These are phyloP conservation scores for Eptatretus atami DNA, from an alignment of 2,797 vertebrate species.

Conservation along the genomic window DNA sequence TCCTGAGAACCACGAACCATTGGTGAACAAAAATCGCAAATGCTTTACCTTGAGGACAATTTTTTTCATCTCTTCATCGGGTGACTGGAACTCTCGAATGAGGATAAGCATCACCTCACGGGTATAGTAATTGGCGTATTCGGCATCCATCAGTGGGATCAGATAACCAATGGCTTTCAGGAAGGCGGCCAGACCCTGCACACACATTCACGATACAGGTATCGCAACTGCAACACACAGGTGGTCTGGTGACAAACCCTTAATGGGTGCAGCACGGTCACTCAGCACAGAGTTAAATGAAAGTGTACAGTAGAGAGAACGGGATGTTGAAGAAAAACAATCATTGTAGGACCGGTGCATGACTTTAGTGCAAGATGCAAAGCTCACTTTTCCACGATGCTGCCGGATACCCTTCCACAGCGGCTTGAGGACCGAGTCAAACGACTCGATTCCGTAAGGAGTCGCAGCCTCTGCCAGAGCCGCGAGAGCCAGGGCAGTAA, in stretches of 20 bases:
- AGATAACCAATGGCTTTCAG: constrained; percentile 93
- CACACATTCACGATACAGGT: background rate
- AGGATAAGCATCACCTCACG: constrained; percentile 97
- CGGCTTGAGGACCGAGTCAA: constrained; percentile 88
- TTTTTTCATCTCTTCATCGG: constrained; percentile 98
- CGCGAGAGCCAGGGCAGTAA: constrained; percentile 89
- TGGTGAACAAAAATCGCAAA: too few relatives aligned
- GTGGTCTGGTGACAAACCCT: too few relatives aligned
- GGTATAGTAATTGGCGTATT: constrained; percentile 97
- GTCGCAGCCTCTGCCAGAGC: constrained; percentile 88
- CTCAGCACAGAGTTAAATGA: too few relatives aligned
- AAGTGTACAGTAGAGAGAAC: too few relatives aligned
- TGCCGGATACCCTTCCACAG: constrained; percentile 96
- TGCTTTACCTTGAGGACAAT: constrained; percentile 61
- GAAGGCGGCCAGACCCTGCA: constrained; percentile 79
- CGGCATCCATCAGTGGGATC: constrained; percentile 91
- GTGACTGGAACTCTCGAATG: constrained; percentile 95
- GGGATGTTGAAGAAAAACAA: too few relatives aligned
- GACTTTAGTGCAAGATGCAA: too few relatives aligned
- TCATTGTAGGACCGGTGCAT: too few relatives aligned
- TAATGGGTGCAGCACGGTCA: too few relatives aligned
- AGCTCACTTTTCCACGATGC: constrained; percentile 70
- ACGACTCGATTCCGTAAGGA: constrained; percentile 88
- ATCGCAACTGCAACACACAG: background rate
- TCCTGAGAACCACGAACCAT: too few relatives aligned